Base-by-base conservation (phyloP, 2,113 vertebrate species). In the Tinamus guttatus region DNA sequence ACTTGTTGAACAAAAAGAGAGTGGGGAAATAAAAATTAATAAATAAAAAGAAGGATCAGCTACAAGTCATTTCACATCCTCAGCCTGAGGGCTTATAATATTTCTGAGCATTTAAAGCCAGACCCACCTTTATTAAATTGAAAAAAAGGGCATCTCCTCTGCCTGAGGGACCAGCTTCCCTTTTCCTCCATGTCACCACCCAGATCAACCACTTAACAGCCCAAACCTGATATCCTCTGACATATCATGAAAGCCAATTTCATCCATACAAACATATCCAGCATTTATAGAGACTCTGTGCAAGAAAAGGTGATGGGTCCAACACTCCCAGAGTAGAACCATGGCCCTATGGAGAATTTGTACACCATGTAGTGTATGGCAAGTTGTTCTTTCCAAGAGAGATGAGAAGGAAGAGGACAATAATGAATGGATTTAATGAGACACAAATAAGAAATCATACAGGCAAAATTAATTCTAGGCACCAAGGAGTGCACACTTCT, bases 331-430 rank as follows among this genome's bases (percentile, higher is more conserved):
- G 10, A 8, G n/a, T 28, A 7, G 17, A 49, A 69, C 19, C 19
- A 1, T 19, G 6, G 34, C 15, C 14, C 2, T 28, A 28, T 0
- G 1, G 27, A 63, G 16, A 20, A 70, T 21, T 32, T 24, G 6
- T 24, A 58, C 41, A 47, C 25, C n/a, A 73, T 76, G 70, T 14
- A 73, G 79, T 0, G 2, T 15, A 17, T 6, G 30, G n/a, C 1
- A 1, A 87, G 43, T 1, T 3, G 21, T 74, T 59, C 15, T 73
- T 56, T 59, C 12, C 14, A 40, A 71, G 63, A 68, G 21, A 70
- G 32, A 32, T 52, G 5, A 84, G 43, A 40, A 54, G 17, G 17
- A 43, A 81, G 18, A 21, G 27, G 18, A 64, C 11, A 41, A 40
- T 19, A 73, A 70, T 5, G n/a, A 64, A 52, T 38, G 7, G 41